Evolutionary conservation across 2,888 invertebrate species (phyloP), one percentile per base, ranked within the genome.

Genomic region (Ferdinandea cuprea): DNA sequence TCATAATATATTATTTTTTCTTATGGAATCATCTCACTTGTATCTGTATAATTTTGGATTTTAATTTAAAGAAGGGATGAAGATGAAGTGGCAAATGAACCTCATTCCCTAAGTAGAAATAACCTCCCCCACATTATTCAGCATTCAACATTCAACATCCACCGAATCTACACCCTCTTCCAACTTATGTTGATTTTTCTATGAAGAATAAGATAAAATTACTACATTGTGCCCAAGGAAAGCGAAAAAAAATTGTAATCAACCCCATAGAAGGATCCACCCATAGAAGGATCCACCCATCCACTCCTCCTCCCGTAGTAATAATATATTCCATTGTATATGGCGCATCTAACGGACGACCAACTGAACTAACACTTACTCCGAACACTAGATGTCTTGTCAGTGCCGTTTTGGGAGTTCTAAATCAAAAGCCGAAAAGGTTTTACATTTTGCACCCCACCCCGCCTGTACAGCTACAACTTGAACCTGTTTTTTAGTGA

Each of bases 341-440:
- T 21, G 50, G 44, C 42, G 6, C 11, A 65, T 54, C 56, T 52
- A 40, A 65, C 17, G 50, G 56, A 69, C 58, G 58, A 69, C n/a
- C 44, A 13, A 37, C 21, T 17, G 35, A 69, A 58, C 63, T 50
- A 58, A 63, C 52, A 71, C 58, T 65, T 76, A 65, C 44, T 25
- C 63, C 69, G 63, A 50, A 37, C 71, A 25, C 25, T 25, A 25
- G 25, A 25, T 5, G 25, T 25, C 25, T 25, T 25, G 71, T 81
- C 65, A 65, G 52, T 65, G 65, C n/a, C 56, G 77, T 37, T 71
- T 58, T 37, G 65, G 65, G 69, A 71, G 32, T 76, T 65, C 73
- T 59, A 81, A 81, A 81, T 81, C 76, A 81, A 81, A 69, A 56
- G 76, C 69, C 76, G 69, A 81, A 50, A 61, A 63, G 19, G 40